A percentile compares a stretch with the other conserved stretches of the same genome.
Conservation (phyloP, 2,797 vertebrate species). For the Diplodus puntazzo region DNA sequence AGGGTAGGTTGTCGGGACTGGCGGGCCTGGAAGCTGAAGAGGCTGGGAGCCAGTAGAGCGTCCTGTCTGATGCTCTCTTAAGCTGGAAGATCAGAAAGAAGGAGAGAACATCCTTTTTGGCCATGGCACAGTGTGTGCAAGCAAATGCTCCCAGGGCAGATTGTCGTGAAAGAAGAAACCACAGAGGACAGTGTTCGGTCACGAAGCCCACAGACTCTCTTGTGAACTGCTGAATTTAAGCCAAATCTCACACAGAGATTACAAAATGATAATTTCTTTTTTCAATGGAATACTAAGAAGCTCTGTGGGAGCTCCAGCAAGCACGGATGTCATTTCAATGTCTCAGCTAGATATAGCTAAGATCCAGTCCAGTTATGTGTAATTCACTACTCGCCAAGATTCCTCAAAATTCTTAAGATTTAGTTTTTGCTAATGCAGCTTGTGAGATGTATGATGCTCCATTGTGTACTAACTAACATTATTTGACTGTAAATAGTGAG, state of each 20-base stretch:
- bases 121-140: constrained; percentile 3
- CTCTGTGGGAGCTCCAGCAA: neutral
- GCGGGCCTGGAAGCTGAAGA: constrained; percentile 12
- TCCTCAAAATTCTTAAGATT: too few species aligned
- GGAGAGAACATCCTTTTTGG: constrained; percentile 8
- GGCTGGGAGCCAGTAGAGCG: constrained; percentile 27
- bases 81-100: constrained; percentile 35
- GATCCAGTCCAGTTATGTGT: too few species aligned
- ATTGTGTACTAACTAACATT: too few species aligned
- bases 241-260: constrained; percentile 4
- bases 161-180: constrained; percentile 8
- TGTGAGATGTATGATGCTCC: too few species aligned
- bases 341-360: too few species aligned
- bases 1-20: constrained; percentile 28
- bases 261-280: constrained; percentile 7
- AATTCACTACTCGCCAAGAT: too few species aligned
- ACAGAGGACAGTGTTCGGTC: constrained; percentile 15
- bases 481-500: too few species aligned
- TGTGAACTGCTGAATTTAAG: neutral
- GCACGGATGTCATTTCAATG: too few species aligned
- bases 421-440: too few species aligned
- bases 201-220: constrained; percentile 23
- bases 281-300: constrained; percentile 2
- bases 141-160: constrained; percentile 2
- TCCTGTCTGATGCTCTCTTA: constrained; percentile 31